Evolutionary conservation across 1,140 invertebrate genomes (phyloP).

Genomic region (Atta texana): DNA sequence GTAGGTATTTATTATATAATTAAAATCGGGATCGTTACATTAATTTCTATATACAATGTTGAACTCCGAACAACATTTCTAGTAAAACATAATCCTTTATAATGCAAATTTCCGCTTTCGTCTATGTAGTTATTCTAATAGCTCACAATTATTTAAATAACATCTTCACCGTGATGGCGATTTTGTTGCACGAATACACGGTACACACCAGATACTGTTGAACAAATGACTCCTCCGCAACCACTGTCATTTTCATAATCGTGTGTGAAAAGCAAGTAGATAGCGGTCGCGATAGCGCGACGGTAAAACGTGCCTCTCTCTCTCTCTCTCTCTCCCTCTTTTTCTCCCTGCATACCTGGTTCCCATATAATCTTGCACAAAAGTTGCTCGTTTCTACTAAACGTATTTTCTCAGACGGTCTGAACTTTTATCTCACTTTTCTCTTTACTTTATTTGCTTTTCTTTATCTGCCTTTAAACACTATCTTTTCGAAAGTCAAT

Average conservation of each 20-base stretch:
- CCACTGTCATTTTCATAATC: conserved; percentile 52
- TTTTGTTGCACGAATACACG: conserved; percentile 36
- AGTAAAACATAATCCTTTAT: neutral
- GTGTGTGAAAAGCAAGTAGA: conserved; percentile 50
- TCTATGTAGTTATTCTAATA: conserved; percentile 40
- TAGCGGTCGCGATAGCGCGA: conserved; percentile 26
- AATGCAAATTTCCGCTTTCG: conserved; percentile 12
- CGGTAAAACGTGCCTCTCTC: neutral
- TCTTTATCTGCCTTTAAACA: neutral
- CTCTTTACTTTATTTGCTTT: neutral
- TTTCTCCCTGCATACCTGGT: neutral
- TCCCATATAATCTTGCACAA: conserved; percentile 43
- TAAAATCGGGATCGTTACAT: neutral
- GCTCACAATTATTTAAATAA: conserved; percentile 58
- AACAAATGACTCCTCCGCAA: conserved; percentile 48
- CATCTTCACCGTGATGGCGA: conserved; percentile 25
- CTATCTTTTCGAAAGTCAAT: neutral
- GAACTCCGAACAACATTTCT: conserved; percentile 11
- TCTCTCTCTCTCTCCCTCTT: neutral
- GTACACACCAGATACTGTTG: neutral
- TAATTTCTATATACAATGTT: neutral
- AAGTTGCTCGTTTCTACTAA: neutral
- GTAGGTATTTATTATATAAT: neutral
- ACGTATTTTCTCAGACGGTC: conserved; percentile 11
- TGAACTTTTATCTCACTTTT: neutral